Percentiles rank a stretch among this genome's conserved stretches.
phyloP scores from a whole-genome alignment of 2,888 invertebrate species.

The Lordiphosa fenestrarum region DNA sequence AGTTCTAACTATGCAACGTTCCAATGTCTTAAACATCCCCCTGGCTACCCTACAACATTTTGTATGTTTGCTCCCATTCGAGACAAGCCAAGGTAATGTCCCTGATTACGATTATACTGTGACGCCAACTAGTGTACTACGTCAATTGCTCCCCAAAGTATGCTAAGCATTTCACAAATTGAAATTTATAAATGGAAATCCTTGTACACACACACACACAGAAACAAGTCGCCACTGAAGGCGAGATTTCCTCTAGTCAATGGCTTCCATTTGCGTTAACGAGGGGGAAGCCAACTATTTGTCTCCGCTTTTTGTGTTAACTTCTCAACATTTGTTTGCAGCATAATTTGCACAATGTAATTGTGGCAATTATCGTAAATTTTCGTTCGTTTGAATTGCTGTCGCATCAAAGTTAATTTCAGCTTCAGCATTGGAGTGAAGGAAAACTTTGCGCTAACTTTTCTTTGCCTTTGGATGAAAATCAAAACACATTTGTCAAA shows the following conservation, averaged over 20 bases:
- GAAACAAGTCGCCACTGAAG: slow-evolving; percentile 21
- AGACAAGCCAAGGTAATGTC: slow-evolving; percentile 27
- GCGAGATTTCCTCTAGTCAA: slow-evolving; percentile 64
- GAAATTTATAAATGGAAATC: slow-evolving; percentile 63
- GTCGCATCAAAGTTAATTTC: slow-evolving; percentile 65
- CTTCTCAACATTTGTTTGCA: slow-evolving; percentile 55
- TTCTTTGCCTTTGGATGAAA: slow-evolving; percentile 18
- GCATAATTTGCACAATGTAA: slow-evolving; percentile 67
- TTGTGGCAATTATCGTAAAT: slow-evolving; percentile 74
- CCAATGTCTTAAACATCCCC: no score
- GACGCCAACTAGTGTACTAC: slow-evolving; percentile 10
- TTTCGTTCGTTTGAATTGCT: slow-evolving; percentile 53
- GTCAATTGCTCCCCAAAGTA: slow-evolving; percentile 43
- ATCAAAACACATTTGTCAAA: slow-evolving; percentile 67
- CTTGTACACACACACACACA: slow-evolving; percentile 18
- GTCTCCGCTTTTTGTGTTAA: slow-evolving; percentile 15
- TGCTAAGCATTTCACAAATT: slow-evolving; percentile 71
- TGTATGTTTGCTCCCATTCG: not conserved
- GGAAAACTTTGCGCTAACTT: slow-evolving; percentile 4
- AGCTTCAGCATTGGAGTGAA: slow-evolving; percentile 44
- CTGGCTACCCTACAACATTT: not conserved
- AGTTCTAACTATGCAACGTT: not conserved
- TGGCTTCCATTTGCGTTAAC: slow-evolving; percentile 71
- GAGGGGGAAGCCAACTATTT: slow-evolving; percentile 53
- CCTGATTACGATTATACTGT: slow-evolving; percentile 34